Conservation (phyloP, 2,888 invertebrate genomes). For the Pachycephus smyrnensis region DNA sequence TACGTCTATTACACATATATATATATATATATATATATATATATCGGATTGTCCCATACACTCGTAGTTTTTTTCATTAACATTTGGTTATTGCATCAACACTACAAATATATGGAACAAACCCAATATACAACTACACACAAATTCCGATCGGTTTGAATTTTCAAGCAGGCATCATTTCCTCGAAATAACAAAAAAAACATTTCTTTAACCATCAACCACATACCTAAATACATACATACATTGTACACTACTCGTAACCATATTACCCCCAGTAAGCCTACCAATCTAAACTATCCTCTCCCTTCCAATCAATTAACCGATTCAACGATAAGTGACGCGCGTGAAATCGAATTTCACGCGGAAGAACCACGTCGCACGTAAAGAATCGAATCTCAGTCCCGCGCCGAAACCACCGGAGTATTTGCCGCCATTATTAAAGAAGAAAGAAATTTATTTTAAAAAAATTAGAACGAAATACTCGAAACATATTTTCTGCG, state of each 20-base stretch:
- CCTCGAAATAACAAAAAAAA: not conserved
- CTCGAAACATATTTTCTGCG: not conserved
- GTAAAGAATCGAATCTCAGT: not conserved
- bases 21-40: not conserved
- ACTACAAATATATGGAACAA: not conserved
- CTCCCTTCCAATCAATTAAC: conserved; percentile 42
- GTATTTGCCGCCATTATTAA: not conserved
- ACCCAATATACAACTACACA: not conserved
- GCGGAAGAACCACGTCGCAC: conserved; percentile 19
- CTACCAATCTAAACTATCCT: not conserved
- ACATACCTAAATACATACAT: not conserved
- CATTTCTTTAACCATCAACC: not conserved
- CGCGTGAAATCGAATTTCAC: conserved; percentile 53
- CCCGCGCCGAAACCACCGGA: not conserved
- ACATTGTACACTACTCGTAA: not conserved
- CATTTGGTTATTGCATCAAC: not conserved
- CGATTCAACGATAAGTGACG: conserved; percentile 47
- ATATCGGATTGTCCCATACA: not conserved
- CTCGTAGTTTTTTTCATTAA: not conserved
- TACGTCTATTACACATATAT: not conserved
- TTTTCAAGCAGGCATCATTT: not conserved
- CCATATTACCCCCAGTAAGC: not conserved
- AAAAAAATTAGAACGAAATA: not conserved
- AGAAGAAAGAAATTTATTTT: no score
- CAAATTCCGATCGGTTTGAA: not conserved